Percentiles rank a stretch among this genome's conserved stretches.
Conservation (phyloP, 2,113 vertebrate species). For the Saimiri boliviensis region DNA sequence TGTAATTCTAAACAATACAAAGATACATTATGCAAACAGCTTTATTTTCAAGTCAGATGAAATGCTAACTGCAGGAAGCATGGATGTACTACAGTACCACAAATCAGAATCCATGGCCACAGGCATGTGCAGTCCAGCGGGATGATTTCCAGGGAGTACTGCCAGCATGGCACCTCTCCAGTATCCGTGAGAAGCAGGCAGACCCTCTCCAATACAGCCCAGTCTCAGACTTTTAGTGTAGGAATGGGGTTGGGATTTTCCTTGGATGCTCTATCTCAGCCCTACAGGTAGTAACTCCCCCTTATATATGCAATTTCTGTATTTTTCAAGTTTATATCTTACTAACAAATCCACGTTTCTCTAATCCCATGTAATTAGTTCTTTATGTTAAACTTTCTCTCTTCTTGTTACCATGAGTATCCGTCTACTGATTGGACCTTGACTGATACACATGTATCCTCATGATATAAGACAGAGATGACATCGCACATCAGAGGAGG, state of each 20-base stretch:
- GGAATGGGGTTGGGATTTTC: no score
- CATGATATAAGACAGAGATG: background rate
- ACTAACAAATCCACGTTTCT: background rate
- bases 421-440: background rate
- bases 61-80: no score
- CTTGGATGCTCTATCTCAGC: fast-evolving
- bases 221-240: background rate
- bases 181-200: background rate
- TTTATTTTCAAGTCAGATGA: background rate
- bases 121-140: background rate
- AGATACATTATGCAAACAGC: no score
- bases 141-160: background rate
- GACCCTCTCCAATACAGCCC: fast-evolving
- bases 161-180: background rate
- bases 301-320: background rate
- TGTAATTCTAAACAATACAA: background rate
- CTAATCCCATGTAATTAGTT: background rate
- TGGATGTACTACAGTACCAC: background rate
- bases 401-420: background rate
- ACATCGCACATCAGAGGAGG: background rate
- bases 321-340: background rate
- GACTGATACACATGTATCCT: background rate
- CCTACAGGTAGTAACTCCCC: fast-evolving
- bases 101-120: no score
- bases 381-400: background rate